Evolutionary conservation across 2,888 invertebrate genomes (phyloP).

Genomic region (Tachina grossa): DNA sequence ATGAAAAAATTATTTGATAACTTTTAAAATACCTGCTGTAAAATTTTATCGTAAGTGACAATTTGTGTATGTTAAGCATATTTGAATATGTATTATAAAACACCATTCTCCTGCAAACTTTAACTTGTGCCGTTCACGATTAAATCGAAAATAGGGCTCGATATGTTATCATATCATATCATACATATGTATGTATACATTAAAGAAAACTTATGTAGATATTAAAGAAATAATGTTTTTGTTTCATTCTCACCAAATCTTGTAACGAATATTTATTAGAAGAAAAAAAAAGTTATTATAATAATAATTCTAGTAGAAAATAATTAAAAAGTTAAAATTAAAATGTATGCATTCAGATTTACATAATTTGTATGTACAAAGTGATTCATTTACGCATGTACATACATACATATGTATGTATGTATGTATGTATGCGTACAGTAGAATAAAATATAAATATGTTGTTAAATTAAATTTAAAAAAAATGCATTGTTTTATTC

Average conservation of each 20-base stretch:
- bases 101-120: too few relatives aligned
- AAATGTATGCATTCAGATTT: neutral
- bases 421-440: conserved; percentile 32
- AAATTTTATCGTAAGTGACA: too few relatives aligned
- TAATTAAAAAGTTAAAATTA: neutral
- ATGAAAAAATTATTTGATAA: too few relatives aligned
- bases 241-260: too few relatives aligned
- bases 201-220: neutral
- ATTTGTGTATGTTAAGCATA: too few relatives aligned
- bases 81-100: too few relatives aligned
- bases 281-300: neutral
- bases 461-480: neutral
- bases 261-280: neutral
- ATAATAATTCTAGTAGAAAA: too few relatives aligned
- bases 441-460: neutral
- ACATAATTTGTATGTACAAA: neutral
- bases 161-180: too few relatives aligned
- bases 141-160: too few relatives aligned
- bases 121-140: too few relatives aligned
- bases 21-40: too few relatives aligned
- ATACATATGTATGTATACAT: neutral
- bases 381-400: neutral
- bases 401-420: conserved; percentile 52
- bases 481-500: neutral
- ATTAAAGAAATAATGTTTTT: too few relatives aligned